Base-by-base conservation (phyloP, 2,888 invertebrate species). In the Sarcophaga variegata region DNA sequence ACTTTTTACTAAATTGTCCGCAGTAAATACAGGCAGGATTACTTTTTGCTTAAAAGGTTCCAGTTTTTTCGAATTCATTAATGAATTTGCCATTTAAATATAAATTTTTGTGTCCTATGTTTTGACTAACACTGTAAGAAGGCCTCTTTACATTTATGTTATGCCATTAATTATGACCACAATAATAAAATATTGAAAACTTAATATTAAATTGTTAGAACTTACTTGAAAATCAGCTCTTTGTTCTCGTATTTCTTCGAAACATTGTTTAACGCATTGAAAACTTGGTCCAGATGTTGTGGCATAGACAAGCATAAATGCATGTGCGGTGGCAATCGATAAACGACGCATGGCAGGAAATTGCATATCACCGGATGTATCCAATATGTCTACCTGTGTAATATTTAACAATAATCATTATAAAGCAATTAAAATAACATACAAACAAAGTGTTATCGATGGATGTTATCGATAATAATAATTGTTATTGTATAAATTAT, bases 291-390 rank as follows among this genome's bases (percentile, higher is more conserved):
- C 95, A 76, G 96, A 96, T 74, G 97, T 96, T 69, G 96, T 95
- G 74, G 97, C 96, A 93, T 97, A 98, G 25, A 98, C 97, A 85
- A 98, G 94, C 80, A 98, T 95, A 92, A 98, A 98, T 79, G 97
- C 98, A 93, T 97, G 97, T 60, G 97, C 97, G 3, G 97, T 97
- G 62, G 97, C 96, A 90, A 98, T 97, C 90, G 97, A 97, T 88
- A 98, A 94, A 79, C 97, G 94, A 88, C 97, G 94, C 98, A 98
- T 98, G 82, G 97, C 98, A 11, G 98, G 98, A 93, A 98, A 98
- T 92, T 97, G 97, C 93, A 97, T 95, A 92, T 97, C 97, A 27
- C 97, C 97, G 89, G 96, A 96, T 47, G 97, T 97, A 93, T 97
- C 97, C 91, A 97, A 93, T 88, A 97, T 96, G 92, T 97, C 97